Conservation (phyloP, 2,888 invertebrate species). For the Megalurothrips usitatus region DNA sequence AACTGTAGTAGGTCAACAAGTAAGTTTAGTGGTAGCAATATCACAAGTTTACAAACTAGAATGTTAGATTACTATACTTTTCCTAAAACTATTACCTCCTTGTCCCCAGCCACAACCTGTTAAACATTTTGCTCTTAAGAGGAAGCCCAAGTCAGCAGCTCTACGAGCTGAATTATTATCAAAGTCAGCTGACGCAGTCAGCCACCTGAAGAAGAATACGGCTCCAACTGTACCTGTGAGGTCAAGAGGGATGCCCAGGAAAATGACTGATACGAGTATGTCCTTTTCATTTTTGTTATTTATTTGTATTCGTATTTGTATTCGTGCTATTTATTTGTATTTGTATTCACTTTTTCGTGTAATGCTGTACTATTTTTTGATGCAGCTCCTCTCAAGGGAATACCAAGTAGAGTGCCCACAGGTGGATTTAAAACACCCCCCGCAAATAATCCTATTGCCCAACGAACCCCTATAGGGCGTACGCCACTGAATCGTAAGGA, state of each 20-base stretch:
- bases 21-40: constrained; percentile 33
- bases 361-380: constrained; percentile 7
- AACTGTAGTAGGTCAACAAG: constrained; percentile 66
- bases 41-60: neutral
- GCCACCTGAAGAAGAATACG: constrained; percentile 80
- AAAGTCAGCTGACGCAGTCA: constrained; percentile 85
- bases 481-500: constrained; percentile 70
- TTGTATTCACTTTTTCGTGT: neutral
- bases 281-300: neutral
- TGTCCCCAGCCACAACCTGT: constrained; percentile 65
- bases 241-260: constrained; percentile 84
- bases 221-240: constrained; percentile 85
- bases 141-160: constrained; percentile 91
- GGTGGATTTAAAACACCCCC: constrained; percentile 50
- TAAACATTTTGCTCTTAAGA: constrained; percentile 88
- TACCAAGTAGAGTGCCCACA: constrained; percentile 74
- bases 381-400: constrained; percentile 82
- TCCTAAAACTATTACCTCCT: constrained; percentile 22
- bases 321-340: constrained; percentile 27
- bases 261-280: constrained; percentile 94
- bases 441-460: constrained; percentile 45
- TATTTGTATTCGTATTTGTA: neutral
- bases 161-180: constrained; percentile 83
- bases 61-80: neutral
- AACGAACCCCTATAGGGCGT: constrained; percentile 53